These are phyloP conservation scores for Chaunax sp. DNA, from an alignment of 2,797 vertebrate species.

Conservation along the genomic window DNA sequence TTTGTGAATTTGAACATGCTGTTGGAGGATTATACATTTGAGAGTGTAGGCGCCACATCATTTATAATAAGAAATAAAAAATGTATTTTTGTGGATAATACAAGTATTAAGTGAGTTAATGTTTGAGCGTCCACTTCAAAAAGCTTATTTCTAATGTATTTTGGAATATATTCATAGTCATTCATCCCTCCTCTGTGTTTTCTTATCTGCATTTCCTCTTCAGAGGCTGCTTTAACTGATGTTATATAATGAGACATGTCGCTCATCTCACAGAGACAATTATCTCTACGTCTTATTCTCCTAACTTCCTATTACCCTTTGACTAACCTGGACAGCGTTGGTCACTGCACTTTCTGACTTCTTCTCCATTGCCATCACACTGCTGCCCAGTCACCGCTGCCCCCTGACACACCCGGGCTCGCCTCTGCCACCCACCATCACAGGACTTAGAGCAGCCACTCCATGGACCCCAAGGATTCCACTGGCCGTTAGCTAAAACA, in stretches of 20 bases:
- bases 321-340: slow-evolving; percentile 95
- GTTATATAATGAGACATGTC: slow-evolving; percentile 45
- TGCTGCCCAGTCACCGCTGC: slow-evolving; percentile 89
- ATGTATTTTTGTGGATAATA: slow-evolving; percentile 12
- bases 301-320: slow-evolving; percentile 31
- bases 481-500: slow-evolving; percentile 94
- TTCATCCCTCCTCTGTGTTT: slow-evolving; percentile 12
- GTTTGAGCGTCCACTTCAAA: slow-evolving; percentile 29
- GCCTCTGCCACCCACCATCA: slow-evolving; percentile 95
- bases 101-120: slow-evolving; percentile 26
- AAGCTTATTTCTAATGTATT: slow-evolving; percentile 30
- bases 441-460: slow-evolving; percentile 98
- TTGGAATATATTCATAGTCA: slow-evolving; percentile 20
- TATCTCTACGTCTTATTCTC: slow-evolving; percentile 41
- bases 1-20: slow-evolving; percentile 16
- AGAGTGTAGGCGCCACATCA: not conserved
- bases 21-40: slow-evolving; percentile 20
- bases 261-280: slow-evolving; percentile 56
- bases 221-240: slow-evolving; percentile 44
- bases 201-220: slow-evolving; percentile 34
- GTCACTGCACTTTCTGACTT: slow-evolving; percentile 95
- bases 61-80: not conserved
- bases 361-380: slow-evolving; percentile 93
- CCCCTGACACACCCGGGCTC: slow-evolving; percentile 93
- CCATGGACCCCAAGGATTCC: slow-evolving; percentile 99